These are phyloP conservation scores for Phoebastria nigripes DNA, from an alignment of 2,797 vertebrate genomes.

Conservation along the genomic window DNA sequence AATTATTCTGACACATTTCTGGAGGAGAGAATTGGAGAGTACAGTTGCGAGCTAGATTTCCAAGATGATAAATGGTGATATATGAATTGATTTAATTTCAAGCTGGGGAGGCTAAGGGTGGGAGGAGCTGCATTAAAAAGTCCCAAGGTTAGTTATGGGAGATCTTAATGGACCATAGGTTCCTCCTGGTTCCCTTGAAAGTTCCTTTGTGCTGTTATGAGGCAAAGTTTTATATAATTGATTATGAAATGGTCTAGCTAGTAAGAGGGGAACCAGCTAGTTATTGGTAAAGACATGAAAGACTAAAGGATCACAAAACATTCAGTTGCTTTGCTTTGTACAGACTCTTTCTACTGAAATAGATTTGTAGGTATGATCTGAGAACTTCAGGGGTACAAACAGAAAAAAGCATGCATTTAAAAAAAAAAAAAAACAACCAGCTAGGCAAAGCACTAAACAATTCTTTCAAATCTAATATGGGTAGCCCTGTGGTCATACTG, in stretches of 20 bases:
- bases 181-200: not conserved
- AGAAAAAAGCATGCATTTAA: not conserved
- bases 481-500: not conserved
- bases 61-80: conserved; percentile 43
- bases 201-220: not conserved
- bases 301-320: not conserved
- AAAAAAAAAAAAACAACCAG: not conserved
- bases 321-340: not conserved
- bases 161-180: not conserved
- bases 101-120: not conserved
- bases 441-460: not conserved
- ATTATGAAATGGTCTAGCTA: not conserved
- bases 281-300: not conserved
- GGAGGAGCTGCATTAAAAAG: not conserved
- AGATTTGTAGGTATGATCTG: not conserved
- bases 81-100: conserved; percentile 58
- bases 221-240: not conserved
- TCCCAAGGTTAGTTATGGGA: not conserved
- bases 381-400: not conserved
- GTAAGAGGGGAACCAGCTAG: not conserved
- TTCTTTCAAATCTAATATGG: not conserved
- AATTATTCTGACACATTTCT: conserved; percentile 67
- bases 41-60: conserved; percentile 28
- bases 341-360: not conserved
- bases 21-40: conserved; percentile 30